Evolutionary conservation across 2,888 invertebrate genomes (phyloP).

Genomic region (Cloeon dipterum): DNA sequence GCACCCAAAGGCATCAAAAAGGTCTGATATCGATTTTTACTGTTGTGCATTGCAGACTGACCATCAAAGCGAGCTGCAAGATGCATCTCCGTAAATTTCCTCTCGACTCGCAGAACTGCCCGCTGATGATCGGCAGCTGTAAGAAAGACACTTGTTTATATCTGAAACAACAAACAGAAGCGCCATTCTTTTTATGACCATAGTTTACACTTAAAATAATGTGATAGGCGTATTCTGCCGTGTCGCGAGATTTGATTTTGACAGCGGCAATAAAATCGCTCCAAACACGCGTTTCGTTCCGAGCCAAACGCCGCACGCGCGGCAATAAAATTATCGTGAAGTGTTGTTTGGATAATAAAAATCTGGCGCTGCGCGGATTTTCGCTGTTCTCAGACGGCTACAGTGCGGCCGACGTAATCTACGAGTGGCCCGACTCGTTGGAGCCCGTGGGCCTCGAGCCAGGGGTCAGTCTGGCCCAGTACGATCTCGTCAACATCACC

Average conservation of each 20-base stretch:
- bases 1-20: too few relatives aligned
- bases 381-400: slow-evolving; percentile 25
- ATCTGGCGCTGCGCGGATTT: not conserved
- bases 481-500: slow-evolving; percentile 26
- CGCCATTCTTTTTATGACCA: too few relatives aligned
- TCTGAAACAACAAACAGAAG: too few relatives aligned
- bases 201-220: too few relatives aligned
- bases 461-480: slow-evolving; percentile 29
- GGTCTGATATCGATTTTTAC: too few relatives aligned
- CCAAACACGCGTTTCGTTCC: too few relatives aligned
- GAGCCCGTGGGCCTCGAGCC: slow-evolving; percentile 26
- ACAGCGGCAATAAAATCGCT: too few relatives aligned
- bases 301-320: too few relatives aligned
- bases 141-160: too few relatives aligned
- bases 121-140: slow-evolving; percentile 23
- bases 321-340: not conserved
- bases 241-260: too few relatives aligned
- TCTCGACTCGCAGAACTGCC: slow-evolving; percentile 23
- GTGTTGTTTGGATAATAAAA: slow-evolving; percentile 2
- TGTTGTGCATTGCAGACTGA: too few relatives aligned
- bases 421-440: slow-evolving; percentile 21
- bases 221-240: too few relatives aligned
- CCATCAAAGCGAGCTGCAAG: slow-evolving; percentile 23
- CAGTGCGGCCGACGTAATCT: slow-evolving; percentile 27
- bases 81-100: slow-evolving; percentile 26